These are phyloP conservation scores for Tragelaphus eurycerus DNA, from an alignment of 2,797 vertebrate genomes.

Conservation along the genomic window DNA sequence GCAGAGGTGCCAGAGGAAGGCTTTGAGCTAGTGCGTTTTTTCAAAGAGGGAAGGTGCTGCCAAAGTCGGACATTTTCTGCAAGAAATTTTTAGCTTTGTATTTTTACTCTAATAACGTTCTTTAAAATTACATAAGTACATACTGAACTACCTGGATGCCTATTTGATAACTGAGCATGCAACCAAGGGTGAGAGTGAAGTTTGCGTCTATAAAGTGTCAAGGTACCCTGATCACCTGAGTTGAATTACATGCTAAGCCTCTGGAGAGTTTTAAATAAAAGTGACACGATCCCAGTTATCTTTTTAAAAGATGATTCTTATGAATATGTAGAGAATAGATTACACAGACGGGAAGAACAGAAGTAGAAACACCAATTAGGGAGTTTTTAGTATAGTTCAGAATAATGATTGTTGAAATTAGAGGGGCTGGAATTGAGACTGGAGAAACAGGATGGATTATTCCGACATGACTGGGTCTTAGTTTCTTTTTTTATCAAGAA, in stretches of 20 bases:
- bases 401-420: not conserved
- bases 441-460: not conserved
- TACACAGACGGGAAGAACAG: not conserved
- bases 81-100: not conserved
- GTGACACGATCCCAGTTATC: not conserved
- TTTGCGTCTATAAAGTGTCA: not conserved
- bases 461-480: not conserved
- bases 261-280: not conserved
- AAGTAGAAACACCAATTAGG: not conserved
- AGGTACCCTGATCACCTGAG: not conserved
- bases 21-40: not conserved
- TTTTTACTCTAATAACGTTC: not conserved
- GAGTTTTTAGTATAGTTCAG: not conserved
- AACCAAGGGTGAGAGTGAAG: not conserved
- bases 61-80: not conserved
- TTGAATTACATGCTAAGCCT: not conserved
- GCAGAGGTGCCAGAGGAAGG: not conserved
- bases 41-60: not conserved
- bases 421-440: not conserved
- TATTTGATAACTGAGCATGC: not conserved
- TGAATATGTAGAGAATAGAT: not conserved
- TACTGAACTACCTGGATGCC: not conserved
- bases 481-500: not conserved
- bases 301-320: not conserved
- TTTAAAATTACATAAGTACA: not conserved